These are phyloP conservation scores for Tiliacea aurago DNA, from an alignment of 2,888 invertebrate genomes.

Conservation along the genomic window DNA sequence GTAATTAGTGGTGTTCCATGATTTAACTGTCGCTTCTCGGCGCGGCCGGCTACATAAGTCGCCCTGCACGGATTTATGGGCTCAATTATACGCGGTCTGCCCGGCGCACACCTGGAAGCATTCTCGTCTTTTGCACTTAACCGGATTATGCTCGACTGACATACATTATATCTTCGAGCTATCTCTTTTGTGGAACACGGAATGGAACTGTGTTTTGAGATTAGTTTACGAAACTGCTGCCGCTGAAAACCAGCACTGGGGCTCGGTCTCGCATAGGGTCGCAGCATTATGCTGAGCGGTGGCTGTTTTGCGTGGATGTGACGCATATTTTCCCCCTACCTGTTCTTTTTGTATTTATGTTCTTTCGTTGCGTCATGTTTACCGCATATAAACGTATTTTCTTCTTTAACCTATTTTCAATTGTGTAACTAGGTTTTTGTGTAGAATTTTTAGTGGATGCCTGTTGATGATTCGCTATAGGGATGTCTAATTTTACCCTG, in stretches of 20 bases:
- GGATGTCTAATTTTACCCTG: neutral
- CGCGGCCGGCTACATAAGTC: slow-evolving; percentile 80
- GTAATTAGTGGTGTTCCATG: slow-evolving; percentile 84
- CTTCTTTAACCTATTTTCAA: slow-evolving; percentile 14
- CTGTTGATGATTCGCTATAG: neutral
- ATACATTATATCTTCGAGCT: slow-evolving; percentile 61
- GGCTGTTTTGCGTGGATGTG: no score
- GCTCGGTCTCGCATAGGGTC: no score
- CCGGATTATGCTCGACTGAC: slow-evolving; percentile 72
- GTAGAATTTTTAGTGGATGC: neutral
- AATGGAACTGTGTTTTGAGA: slow-evolving; percentile 43
- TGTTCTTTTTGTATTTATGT: no score
- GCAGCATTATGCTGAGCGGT: no score
- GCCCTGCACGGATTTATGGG: slow-evolving; percentile 84
- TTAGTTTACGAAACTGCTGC: slow-evolving; percentile 9
- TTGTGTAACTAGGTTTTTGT: neutral
- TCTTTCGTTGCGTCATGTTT: no score
- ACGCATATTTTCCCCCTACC: no score
- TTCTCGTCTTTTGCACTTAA: slow-evolving; percentile 75
- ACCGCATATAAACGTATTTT: no score
- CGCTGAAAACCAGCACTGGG: no score
- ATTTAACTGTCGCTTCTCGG: slow-evolving; percentile 87
- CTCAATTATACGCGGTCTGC: slow-evolving; percentile 86
- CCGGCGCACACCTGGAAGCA: slow-evolving; percentile 69
- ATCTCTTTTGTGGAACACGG: slow-evolving; percentile 48